A percentile compares a stretch with the other conserved stretches of the same genome.
Conservation (phyloP, 2,888 invertebrate species). For the Leucania comma region DNA sequence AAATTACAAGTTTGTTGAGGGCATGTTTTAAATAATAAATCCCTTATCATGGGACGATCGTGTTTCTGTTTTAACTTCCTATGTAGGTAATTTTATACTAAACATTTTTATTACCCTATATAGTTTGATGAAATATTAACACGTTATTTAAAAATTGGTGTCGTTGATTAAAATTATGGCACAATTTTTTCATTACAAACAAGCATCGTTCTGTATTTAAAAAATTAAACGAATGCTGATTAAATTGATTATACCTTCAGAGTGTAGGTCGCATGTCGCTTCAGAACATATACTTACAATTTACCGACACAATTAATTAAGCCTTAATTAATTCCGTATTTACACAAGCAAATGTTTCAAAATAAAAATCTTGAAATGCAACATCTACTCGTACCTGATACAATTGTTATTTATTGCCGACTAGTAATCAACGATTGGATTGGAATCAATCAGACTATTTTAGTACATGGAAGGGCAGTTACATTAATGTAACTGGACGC, state of each 20-base stretch:
- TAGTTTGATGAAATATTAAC: neutral
- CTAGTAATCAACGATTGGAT: conserved; percentile 70
- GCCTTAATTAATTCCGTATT: conserved; percentile 57
- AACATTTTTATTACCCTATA: neutral
- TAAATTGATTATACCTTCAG: conserved; percentile 50
- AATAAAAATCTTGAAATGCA: conserved; percentile 53
- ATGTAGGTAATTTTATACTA: neutral
- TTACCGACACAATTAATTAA: conserved; percentile 60
- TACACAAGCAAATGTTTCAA: conserved; percentile 53
- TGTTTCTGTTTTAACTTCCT: neutral
- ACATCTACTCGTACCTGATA: conserved; percentile 46
- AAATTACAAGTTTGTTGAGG: conserved; percentile 16
- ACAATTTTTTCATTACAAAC: neutral
- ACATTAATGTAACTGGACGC: conserved; percentile 33
- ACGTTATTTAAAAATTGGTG: neutral
- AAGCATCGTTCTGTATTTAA: neutral
- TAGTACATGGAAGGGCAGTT: conserved; percentile 66
- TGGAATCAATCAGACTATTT: conserved; percentile 76
- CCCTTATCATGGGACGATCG: neutral
- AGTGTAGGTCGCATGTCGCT: conserved; percentile 44
- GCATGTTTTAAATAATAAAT: conserved; percentile 15
- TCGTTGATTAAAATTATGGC: neutral
- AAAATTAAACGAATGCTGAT: conserved; percentile 32
- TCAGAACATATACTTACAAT: conserved; percentile 44
- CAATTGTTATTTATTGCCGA: conserved; percentile 70